These are phyloP conservation scores for Oenanthe melanoleuca DNA, from an alignment of 2,113 vertebrate species.

Conservation along the genomic window DNA sequence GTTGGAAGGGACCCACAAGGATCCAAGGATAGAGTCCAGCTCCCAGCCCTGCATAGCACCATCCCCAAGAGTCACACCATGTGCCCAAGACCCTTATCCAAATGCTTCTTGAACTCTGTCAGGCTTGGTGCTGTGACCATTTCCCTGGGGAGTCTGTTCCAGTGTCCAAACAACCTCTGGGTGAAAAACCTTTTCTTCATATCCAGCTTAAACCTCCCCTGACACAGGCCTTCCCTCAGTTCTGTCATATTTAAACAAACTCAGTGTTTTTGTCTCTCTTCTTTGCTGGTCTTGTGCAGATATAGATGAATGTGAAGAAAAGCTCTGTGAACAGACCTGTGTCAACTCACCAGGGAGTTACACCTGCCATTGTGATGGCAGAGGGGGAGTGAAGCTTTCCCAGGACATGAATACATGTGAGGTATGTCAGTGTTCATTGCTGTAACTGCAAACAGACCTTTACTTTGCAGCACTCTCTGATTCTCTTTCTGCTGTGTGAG, in stretches of 20 bases:
- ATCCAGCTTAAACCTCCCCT: neutral
- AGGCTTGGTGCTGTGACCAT: neutral
- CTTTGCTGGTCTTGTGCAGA: conserved; percentile 72
- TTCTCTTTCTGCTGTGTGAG: neutral
- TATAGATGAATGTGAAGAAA: conserved; percentile 87
- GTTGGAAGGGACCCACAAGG: neutral
- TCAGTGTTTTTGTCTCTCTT: neutral
- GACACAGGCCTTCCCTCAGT: neutral
- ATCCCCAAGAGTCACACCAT: neutral
- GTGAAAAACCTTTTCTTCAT: neutral
- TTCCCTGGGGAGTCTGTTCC: neutral
- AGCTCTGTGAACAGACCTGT: conserved; percentile 88
- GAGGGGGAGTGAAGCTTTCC: conserved; percentile 87
- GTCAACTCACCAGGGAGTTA: conserved; percentile 91
- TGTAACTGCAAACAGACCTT: neutral
- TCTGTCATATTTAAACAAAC: neutral
- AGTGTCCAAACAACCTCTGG: neutral
- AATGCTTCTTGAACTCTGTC: neutral
- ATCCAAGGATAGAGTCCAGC: neutral
- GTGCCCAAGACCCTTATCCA: neutral
- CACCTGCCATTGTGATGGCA: conserved; percentile 90
- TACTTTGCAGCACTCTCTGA: neutral
- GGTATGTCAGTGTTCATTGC: conserved; percentile 73
- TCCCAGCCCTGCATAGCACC: neutral
- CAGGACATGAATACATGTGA: conserved; percentile 88